Evolutionary conservation across 2,888 invertebrate genomes (phyloP).

Genomic region (Leptinotarsa juncta): DNA sequence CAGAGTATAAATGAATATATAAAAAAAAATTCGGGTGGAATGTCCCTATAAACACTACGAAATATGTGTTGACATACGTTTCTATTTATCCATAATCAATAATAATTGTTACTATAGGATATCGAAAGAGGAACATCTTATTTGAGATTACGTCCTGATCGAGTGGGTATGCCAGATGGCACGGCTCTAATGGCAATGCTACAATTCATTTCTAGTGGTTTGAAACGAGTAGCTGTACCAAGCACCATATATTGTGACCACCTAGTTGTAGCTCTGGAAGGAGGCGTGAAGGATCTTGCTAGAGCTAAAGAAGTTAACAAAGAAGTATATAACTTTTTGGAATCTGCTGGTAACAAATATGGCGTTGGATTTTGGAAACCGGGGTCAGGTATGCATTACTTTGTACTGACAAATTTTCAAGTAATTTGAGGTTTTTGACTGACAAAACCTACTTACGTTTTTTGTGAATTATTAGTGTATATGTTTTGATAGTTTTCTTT

Average conservation of each 20-base stretch:
- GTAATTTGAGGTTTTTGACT: too few relatives aligned
- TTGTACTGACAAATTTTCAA: neutral
- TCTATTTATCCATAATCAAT: too few relatives aligned
- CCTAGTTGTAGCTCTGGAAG: conserved; percentile 96
- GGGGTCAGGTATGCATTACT: conserved; percentile 76
- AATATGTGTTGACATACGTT: too few relatives aligned
- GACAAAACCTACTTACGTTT: too few relatives aligned
- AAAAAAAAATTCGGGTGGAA: too few relatives aligned
- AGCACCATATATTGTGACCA: conserved; percentile 99
- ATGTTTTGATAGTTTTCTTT: too few relatives aligned
- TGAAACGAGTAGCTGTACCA: conserved; percentile 95
- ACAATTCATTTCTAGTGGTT: conserved; percentile 98
- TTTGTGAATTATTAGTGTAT: too few relatives aligned
- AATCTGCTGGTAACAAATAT: conserved; percentile 95
- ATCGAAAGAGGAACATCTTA: conserved; percentile 92
- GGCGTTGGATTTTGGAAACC: conserved; percentile 99
- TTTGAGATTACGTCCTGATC: conserved; percentile 92
- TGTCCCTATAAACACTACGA: too few relatives aligned
- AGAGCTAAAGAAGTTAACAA: conserved; percentile 92
- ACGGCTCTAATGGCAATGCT: conserved; percentile 99
- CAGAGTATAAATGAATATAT: too few relatives aligned
- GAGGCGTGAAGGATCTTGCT: conserved; percentile 90
- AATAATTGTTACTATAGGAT: conserved; percentile 68
- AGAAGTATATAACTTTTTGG: conserved; percentile 95
- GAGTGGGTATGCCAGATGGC: conserved; percentile 99